Conservation (phyloP, 92 coral and sea anemone genomes). For the Metridium senile region DNA sequence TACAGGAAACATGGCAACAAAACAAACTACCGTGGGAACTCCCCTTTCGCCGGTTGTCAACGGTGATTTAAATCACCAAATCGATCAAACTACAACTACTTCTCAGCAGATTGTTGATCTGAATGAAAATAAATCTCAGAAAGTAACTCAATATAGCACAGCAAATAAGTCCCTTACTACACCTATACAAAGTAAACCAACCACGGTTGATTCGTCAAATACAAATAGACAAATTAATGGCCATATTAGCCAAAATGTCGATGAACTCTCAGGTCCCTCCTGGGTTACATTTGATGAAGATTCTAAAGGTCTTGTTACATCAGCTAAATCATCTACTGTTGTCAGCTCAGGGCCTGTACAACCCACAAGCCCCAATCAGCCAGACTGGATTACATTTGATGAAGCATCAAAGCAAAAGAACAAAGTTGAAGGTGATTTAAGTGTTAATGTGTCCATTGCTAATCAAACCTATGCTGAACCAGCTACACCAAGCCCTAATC, state of each 20-base stretch:
- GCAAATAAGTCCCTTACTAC: background rate
- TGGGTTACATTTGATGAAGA: constrained; percentile 32
- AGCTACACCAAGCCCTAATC: constrained; percentile 77
- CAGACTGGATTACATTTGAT: constrained; percentile 80
- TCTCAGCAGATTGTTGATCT: background rate
- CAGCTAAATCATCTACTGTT: background rate
- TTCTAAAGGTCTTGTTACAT: background rate
- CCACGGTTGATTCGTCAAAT: constrained; percentile 4
- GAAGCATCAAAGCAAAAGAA: constrained; percentile 38
- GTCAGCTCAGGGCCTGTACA: background rate
- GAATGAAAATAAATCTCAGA: background rate
- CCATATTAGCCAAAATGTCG: constrained; percentile 24
- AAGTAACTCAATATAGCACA: background rate
- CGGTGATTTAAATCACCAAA: constrained; percentile 27
- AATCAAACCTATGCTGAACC: constrained; percentile 31
- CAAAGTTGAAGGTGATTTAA: constrained; percentile 37
- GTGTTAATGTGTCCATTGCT: constrained; percentile 60
- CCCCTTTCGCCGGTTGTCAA: constrained; percentile 52
- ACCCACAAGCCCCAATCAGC: constrained; percentile 27
- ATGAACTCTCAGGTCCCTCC: constrained; percentile 8
- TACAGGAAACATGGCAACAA: constrained; percentile 31
- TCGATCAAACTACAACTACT: constrained; percentile 7
- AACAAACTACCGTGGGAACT: constrained; percentile 34
- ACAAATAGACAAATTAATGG: constrained; percentile 21
- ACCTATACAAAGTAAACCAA: background rate